Evolutionary conservation across 2,113 vertebrate species (phyloP).

Genomic region (Psettodes erumei): DNA sequence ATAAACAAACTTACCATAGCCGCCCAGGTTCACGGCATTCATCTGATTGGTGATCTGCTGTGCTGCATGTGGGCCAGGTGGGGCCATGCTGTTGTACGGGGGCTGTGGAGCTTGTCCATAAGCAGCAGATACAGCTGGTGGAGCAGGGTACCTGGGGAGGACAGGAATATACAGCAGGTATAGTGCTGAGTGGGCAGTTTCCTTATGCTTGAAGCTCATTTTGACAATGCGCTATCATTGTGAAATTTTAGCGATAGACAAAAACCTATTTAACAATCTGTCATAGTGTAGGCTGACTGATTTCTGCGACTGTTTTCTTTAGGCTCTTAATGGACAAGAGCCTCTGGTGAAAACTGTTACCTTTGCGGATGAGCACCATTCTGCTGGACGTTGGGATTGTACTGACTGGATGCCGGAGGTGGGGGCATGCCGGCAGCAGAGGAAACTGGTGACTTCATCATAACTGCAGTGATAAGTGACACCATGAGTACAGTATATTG

Average conservation of each 20-base stretch:
- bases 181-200: neutral
- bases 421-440: slow-evolving; percentile 73
- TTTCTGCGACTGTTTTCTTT: neutral
- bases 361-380: slow-evolving; percentile 85
- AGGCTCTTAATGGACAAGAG: no score
- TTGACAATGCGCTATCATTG: neutral
- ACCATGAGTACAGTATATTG: neutral
- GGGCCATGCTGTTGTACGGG: slow-evolving; percentile 77
- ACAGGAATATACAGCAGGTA: neutral
- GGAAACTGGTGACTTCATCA: slow-evolving; percentile 83
- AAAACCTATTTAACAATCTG: no score
- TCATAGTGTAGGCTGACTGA: no score
- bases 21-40: slow-evolving; percentile 88
- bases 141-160: slow-evolving; percentile 68
- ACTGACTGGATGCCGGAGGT: slow-evolving; percentile 73
- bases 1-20: slow-evolving; percentile 83
- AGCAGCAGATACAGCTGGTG: slow-evolving; percentile 60
- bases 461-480: slow-evolving; percentile 75
- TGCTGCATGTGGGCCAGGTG: slow-evolving; percentile 73
- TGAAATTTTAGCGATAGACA: neutral
- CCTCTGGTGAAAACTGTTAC: slow-evolving; percentile 70
- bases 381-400: slow-evolving; percentile 80
- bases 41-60: slow-evolving; percentile 89
- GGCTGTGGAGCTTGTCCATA: slow-evolving; percentile 78
- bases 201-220: neutral